A percentile compares a stretch with the other conserved stretches of the same genome.
Conservation (phyloP, 2,797 vertebrate genomes). For the Benthosema pterotum region DNA sequence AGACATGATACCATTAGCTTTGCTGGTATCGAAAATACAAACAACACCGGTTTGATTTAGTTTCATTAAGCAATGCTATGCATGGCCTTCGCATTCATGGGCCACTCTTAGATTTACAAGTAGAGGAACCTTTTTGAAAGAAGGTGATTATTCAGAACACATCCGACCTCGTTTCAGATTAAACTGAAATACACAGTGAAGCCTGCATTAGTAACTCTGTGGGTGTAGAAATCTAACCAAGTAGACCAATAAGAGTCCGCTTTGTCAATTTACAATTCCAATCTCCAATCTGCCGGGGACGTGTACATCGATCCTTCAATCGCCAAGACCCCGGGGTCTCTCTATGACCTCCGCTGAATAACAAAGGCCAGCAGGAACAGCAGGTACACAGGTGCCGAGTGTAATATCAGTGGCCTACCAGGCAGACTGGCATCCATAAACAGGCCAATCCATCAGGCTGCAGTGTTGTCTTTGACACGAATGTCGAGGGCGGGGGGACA, state of each 20-base stretch:
- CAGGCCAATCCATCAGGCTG: slow-evolving; percentile 82
- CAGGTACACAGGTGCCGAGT: slow-evolving; percentile 81
- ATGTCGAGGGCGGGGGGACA: slow-evolving; percentile 65
- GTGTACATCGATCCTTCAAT: slow-evolving; percentile 72
- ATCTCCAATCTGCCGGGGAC: slow-evolving; percentile 42
- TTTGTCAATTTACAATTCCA: slow-evolving; percentile 65
- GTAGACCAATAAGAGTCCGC: slow-evolving; percentile 18
- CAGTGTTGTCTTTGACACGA: slow-evolving; percentile 72
- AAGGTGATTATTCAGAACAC: slow-evolving; percentile 1
- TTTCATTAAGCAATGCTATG: slow-evolving; percentile 15
- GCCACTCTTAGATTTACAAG: slow-evolving; percentile 4
- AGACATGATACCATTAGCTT: slow-evolving; percentile 6
- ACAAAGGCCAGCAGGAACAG: slow-evolving; percentile 67
- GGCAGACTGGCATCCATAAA: slow-evolving; percentile 80
- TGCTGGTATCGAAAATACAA: slow-evolving; percentile 11
- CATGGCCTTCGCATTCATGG: slow-evolving; percentile 18
- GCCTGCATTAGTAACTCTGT: neutral
- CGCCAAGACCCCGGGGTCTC: slow-evolving; percentile 36
- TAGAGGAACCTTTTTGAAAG: slow-evolving; percentile 15
- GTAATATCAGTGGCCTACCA: slow-evolving; percentile 80
- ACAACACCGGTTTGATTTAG: slow-evolving; percentile 12
- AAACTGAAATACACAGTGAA: slow-evolving; percentile 44
- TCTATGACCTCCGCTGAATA: slow-evolving; percentile 68
- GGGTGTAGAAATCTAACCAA: slow-evolving; percentile 26
- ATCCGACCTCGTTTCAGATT: slow-evolving; percentile 28